Base-by-base conservation (phyloP, 1,140 invertebrate species). In the Planococcus citri region DNA sequence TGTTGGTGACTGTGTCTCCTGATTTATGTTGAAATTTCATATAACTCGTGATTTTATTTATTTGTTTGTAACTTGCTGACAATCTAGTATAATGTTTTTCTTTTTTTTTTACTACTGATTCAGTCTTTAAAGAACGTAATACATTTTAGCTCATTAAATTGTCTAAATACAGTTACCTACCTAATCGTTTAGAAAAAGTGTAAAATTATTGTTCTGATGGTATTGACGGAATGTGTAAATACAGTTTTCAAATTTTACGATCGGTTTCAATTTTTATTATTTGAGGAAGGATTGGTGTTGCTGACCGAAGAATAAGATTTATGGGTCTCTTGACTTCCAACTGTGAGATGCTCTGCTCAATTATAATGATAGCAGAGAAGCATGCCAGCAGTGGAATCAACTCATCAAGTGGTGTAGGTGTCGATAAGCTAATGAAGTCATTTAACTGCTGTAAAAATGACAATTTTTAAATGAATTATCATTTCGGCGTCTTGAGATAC, bases 61-160 rank as follows among this genome's bases (percentile, higher is more conserved):
- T 20, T 37, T 51, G n/a, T 51, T 51, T 51, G 41, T 51, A 20
- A 51, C 12, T 51, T 51, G 41, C 41, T 51, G 41, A 51, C 41
- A 51, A 51, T 51, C 41, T 51, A 51, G 41, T 51, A n/a, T 51
- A 51, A 33, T 33, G 29, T 33, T 33, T 33, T 33, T 33, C 12
- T 33, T n/a, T 37, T 8, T 37, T 37, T 37, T 37, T 37, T 37
- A 37, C 33, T 51, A 51, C 41, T 51, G 17, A 6, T 51, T 3
- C 41, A 51, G 41, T 51, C 41, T 51, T 3, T 17, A n/a, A 20
- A 17, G 41, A 51, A 51, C 41, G 41, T 51, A 51, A 51, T 51
- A 51, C 41, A 51, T 17, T 51, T 51, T 51, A 51, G 41, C 41
- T 51, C 41, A 51, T 51, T 51, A 51, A 51, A 51, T 51, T 51